Evolutionary conservation across 2,797 vertebrate species (phyloP), one percentile per base, ranked within the genome.

Genomic region (Chromis chromis): DNA sequence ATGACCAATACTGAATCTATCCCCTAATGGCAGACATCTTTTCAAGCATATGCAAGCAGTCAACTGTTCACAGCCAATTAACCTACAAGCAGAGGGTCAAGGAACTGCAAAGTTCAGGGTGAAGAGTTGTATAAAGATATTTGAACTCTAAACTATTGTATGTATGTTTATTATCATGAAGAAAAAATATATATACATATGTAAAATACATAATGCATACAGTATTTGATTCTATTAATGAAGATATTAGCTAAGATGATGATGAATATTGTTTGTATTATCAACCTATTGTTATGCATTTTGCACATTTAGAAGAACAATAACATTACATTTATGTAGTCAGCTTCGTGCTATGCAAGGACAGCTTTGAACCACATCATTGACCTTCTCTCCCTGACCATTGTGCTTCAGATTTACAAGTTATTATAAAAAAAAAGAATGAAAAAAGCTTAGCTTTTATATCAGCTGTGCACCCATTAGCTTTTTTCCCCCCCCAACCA

Each of bases 281-380:
- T 94, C 91, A 96, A 96, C 92, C 84, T 96, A 96, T 96, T 93
- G 94, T 96, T 96, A 96, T 96, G 96, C 96, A 95, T 96, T 98
- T 97, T 97, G 96, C 96, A 98, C 96, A 98, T 94, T 91, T 98
- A 96, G 96, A 95, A 92, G 92, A 96, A 90, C 74, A 92, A 95
- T 94, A 89, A 86, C 95, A 96, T 96, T 94, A 96, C 94, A 95
- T 97, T 92, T 87, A 94, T 83, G 88, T 97, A 97, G 96, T 97
- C 93, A 94, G 97, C 96, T 96, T 98, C 90, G 95, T 97, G 97
- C 98, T 98, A 98, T 97, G 96, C 97, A 98, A 98, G 93, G 94
- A 97, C 89, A 94, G 96, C 96, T 96, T 95, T 94, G 88, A 96
- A 95, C 93, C 94, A 96, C 94, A 90, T 96, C 93, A 95, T 90